Evolutionary conservation across 2,113 vertebrate species (phyloP), one percentile per base, ranked within the genome.

Genomic region (Edolisoma coerulescens): DNA sequence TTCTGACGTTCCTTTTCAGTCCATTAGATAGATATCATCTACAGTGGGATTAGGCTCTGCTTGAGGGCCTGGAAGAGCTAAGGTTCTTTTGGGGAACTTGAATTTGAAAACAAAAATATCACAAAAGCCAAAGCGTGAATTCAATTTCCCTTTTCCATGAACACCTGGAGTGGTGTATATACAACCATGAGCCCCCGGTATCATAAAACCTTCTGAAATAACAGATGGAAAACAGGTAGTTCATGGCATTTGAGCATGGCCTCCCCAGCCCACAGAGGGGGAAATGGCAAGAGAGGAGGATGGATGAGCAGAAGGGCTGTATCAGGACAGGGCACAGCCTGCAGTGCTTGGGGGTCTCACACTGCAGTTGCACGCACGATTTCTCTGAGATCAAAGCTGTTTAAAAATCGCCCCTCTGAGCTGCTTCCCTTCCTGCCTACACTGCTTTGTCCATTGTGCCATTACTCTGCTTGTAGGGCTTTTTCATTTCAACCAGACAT

Each of bases 311-410:
- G 39, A 68, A 70, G 45, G 59, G 28, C 30, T 88, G 7, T 11
- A 8, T 28, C 37, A 70, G 59, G 26, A 27, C 17, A 91, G 77
- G 26, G 13, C 49, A 79, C 26, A 74, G 39, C 39, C 49, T 3
- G 0, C 10, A 19, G 22, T 52, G 35, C 33, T 17, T 75, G 53
- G 12, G 45, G 13, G 57, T 23, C 78, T 83, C 45, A 49, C 13
- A 14, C 24, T 61, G 50, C 45, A 61, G 17, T 37, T 41, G 32
- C 28, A 56, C 27, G 44, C 0, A 0, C 0, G 0, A 42, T n/a
- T 83, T 47, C 11, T 64, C 53, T 53, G 53, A 68, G 6, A 84
- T 16, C 12, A 90, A 53, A 84, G 23, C 28, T 61, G 16, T 49
- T 81, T 33, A 30, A 87, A 82, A 80, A 52, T 33, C 3, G 0